Evolutionary conservation across 2,113 vertebrate species (phyloP), one percentile per base, ranked within the genome.

Genomic region (Nanorana parkeri): DNA sequence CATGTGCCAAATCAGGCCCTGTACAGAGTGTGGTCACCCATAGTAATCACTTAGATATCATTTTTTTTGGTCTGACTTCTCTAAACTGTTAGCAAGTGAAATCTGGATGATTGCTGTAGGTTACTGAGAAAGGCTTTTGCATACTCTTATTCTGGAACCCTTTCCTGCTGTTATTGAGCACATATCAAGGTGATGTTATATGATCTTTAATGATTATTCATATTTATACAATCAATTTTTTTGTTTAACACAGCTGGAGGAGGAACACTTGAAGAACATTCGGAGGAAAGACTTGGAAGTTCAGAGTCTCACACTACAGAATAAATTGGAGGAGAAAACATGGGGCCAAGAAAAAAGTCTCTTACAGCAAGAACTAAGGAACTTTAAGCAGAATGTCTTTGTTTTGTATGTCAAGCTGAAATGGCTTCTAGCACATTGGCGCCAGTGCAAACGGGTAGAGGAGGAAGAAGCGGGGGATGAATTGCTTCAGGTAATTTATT

Each of bases 331-430:
- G 0, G 96, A 96, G 81, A 93, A 88, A 23, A 91, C 93, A 41
- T 98, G 97, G 96, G 87, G 88, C 20, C 96, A 98, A 83, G 97
- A 99, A 92, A 94, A 93, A 86, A 91, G 84, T 1, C 51, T 92
- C 61, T 87, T 99, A 84, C 96, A 95, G 67, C 96, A 97, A 75
- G 97, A 99, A 85, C 91, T 99, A 41, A 91, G 93, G 13, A 93
- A 94, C 87, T 94, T 98, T 90, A 94, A 94, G 86, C 96, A 97
- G 84, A 97, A 96, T 91, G 95, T 93, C 32, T 93, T 96, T 89
- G 91, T 98, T 55, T 91, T 98, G 84, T 99, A 97, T 55, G 94
- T 97, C 88, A 98, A 97, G 88, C 94, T 99, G 82, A 93, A 96
- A 83, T 96, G 95, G 94, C 92, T 98, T 85, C 94, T 99, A 16